A percentile compares a stretch with the other conserved stretches of the same genome.
These are phyloP conservation scores for Camponotus fellah DNA, from an alignment of 2,888 invertebrate species.

Conservation along the genomic window DNA sequence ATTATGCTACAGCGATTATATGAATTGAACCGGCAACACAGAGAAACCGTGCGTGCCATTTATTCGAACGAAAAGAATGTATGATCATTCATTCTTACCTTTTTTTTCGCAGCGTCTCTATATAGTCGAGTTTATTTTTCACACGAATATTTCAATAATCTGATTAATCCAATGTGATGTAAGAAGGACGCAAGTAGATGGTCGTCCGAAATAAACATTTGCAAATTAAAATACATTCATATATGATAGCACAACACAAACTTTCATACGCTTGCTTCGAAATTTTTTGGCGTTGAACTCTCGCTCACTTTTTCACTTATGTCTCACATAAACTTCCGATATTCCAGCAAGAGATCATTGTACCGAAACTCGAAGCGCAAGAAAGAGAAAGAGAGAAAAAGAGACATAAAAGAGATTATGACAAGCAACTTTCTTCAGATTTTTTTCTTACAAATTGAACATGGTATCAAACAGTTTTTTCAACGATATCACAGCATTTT, in stretches of 20 bases:
- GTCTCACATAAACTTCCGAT: neutral
- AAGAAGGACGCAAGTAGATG: slow-evolving; percentile 72
- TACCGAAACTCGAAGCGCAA: slow-evolving; percentile 47
- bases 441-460: slow-evolving; percentile 52
- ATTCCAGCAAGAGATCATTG: neutral
- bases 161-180: slow-evolving; percentile 81
- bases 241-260: slow-evolving; percentile 69
- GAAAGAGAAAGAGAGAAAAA: neutral
- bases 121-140: slow-evolving; percentile 58
- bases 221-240: slow-evolving; percentile 47
- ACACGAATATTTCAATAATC: slow-evolving; percentile 71
- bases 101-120: slow-evolving; percentile 12
- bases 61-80: slow-evolving; percentile 22
- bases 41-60: neutral
- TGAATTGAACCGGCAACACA: neutral
- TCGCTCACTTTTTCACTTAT: neutral
- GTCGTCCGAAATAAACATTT: slow-evolving; percentile 73
- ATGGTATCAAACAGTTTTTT: slow-evolving; percentile 36
- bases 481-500: slow-evolving; percentile 56
- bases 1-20: slow-evolving; percentile 10
- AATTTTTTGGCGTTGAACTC: neutral
- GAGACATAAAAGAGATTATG: slow-evolving; percentile 22
- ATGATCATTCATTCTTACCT: slow-evolving; percentile 37
- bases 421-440: slow-evolving; percentile 53
- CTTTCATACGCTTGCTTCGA: slow-evolving; percentile 9